A percentile compares a stretch with the other conserved stretches of the same genome.
Evolutionary conservation across 2,888 invertebrate genomes (phyloP).

Genomic region (Cabera pusaria): DNA sequence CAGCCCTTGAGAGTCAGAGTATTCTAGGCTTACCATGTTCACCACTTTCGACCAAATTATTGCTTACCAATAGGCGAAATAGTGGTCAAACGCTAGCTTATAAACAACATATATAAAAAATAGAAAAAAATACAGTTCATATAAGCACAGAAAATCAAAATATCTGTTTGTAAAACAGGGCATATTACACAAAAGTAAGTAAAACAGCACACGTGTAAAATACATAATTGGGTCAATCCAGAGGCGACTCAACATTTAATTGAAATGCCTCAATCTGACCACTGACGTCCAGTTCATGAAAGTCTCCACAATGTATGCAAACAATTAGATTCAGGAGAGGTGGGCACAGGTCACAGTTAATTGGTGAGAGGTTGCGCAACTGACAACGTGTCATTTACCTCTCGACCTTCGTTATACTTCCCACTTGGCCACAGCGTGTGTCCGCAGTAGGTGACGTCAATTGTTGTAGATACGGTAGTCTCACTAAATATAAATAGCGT

Average conservation of each 20-base stretch:
- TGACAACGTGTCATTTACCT: slow-evolving; percentile 71
- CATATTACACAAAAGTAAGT: too few species aligned
- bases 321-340: slow-evolving; percentile 31
- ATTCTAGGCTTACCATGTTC: too few species aligned
- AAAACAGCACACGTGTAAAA: too few species aligned
- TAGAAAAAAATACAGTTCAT: too few species aligned
- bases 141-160: too few species aligned
- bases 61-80: too few species aligned
- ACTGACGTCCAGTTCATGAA: slow-evolving; percentile 28
- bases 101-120: too few species aligned
- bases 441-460: slow-evolving; percentile 22
- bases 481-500: slow-evolving; percentile 8
- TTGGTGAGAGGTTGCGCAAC: slow-evolving; percentile 64
- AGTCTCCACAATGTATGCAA: slow-evolving; percentile 33
- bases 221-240: too few species aligned
- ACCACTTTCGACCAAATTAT: too few species aligned
- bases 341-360: slow-evolving; percentile 50
- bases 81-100: too few species aligned
- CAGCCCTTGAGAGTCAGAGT: too few species aligned
- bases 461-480: slow-evolving; percentile 6
- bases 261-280: slow-evolving; percentile 12
- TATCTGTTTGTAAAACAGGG: too few species aligned
- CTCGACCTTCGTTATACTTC: slow-evolving; percentile 55
- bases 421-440: slow-evolving; percentile 43
- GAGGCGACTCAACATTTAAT: background rate